Percentiles rank a stretch among this genome's conserved stretches.
Evolutionary conservation across 2,888 invertebrate species (phyloP).

Genomic region (Altica lythri): DNA sequence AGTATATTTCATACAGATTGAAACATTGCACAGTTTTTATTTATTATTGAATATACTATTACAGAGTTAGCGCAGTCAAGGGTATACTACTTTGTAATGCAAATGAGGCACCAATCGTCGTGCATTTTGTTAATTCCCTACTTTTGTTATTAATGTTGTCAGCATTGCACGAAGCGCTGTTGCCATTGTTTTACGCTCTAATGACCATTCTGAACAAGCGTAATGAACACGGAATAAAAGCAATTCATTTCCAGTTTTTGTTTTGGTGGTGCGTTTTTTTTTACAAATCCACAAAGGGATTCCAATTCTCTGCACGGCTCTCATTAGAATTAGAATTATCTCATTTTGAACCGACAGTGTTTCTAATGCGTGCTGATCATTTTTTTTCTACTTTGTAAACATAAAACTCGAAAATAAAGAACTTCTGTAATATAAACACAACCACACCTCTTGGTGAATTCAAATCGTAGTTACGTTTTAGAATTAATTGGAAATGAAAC

Average conservation of each 20-base stretch:
- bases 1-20: too few species aligned
- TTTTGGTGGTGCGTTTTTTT: slow-evolving; percentile 19
- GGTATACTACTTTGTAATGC: slow-evolving; percentile 27
- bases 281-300: slow-evolving; percentile 24
- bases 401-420: neutral
- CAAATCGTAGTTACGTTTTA: too few species aligned
- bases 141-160: slow-evolving; percentile 32
- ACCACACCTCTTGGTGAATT: too few species aligned
- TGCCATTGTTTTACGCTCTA: slow-evolving; percentile 29
- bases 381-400: slow-evolving; percentile 4
- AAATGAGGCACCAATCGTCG: slow-evolving; percentile 28
- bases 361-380: slow-evolving; percentile 10
- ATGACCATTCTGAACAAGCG: slow-evolving; percentile 31
- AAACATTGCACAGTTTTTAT: too few species aligned
- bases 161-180: slow-evolving; percentile 22
- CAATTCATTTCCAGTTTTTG: slow-evolving; percentile 33
- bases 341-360: neutral
- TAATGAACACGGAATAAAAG: slow-evolving; percentile 31
- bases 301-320: slow-evolving; percentile 15
- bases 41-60: neutral
- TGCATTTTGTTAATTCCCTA: slow-evolving; percentile 29
- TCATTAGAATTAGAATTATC: slow-evolving; percentile 25
- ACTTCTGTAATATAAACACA: neutral
- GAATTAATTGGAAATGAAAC: too few species aligned
- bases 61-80: slow-evolving; percentile 12